These are phyloP conservation scores for Sorex fumeus DNA, from an alignment of 2,113 vertebrate species.

Conservation along the genomic window DNA sequence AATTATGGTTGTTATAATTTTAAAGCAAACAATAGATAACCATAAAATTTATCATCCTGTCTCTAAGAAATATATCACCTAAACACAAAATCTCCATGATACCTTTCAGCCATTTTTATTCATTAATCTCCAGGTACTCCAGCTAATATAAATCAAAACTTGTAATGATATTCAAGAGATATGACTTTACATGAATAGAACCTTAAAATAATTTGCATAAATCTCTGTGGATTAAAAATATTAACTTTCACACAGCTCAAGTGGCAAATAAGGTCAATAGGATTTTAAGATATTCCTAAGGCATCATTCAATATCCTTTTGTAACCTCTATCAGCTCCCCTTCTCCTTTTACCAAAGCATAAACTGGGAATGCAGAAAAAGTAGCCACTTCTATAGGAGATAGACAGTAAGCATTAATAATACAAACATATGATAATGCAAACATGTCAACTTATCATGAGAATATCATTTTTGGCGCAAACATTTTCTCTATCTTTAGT, in stretches of 20 bases:
- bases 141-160: constrained; percentile 65
- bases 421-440: constrained; percentile 24
- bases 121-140: constrained; percentile 58
- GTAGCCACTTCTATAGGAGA: constrained; percentile 36
- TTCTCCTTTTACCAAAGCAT: not conserved
- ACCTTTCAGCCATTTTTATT: constrained; percentile 51
- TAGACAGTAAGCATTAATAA: not conserved
- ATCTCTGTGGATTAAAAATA: constrained; percentile 67
- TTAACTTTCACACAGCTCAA: constrained; percentile 57
- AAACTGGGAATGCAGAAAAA: constrained; percentile 24
- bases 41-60: constrained; percentile 13
- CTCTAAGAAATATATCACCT: constrained; percentile 31
- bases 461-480: constrained; percentile 56
- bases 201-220: constrained; percentile 65
- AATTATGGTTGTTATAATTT: constrained; percentile 24
- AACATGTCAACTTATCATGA: constrained; percentile 7
- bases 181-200: constrained; percentile 13
- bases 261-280: constrained; percentile 31
- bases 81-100: constrained; percentile 57
- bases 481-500: constrained; percentile 63
- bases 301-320: not conserved
- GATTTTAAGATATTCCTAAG: constrained; percentile 67
- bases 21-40: constrained; percentile 51
- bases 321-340: not conserved
- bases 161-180: constrained; percentile 65